Percentiles rank a stretch among this genome's conserved stretches.
Evolutionary conservation across 2,797 vertebrate genomes (phyloP).

Genomic region (Poecilia gillii): DNA sequence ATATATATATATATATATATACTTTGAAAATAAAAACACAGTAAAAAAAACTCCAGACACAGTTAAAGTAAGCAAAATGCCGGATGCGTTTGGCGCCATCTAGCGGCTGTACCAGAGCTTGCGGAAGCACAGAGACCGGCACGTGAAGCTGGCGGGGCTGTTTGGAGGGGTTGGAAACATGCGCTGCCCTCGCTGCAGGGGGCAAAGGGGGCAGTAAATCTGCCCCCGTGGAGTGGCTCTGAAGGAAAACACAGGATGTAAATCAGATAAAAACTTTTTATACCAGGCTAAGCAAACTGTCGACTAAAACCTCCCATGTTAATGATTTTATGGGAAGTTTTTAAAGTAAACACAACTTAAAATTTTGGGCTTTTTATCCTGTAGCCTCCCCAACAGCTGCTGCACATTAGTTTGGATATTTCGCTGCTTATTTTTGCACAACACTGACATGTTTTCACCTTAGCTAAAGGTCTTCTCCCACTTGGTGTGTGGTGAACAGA

Average conservation of each 20-base stretch:
- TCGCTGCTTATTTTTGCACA: neutral
- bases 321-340: neutral
- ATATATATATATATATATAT: too few relatives aligned
- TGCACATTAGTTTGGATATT: constrained; percentile 4
- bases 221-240: constrained; percentile 75
- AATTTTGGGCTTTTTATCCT: neutral
- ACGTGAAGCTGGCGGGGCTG: constrained; percentile 72
- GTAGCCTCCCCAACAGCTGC: neutral
- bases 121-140: constrained; percentile 73
- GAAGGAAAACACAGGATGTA: constrained; percentile 55
- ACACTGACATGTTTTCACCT: constrained; percentile 51
- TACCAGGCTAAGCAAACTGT: neutral
- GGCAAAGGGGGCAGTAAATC: constrained; percentile 84
- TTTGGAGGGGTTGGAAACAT: constrained; percentile 61
- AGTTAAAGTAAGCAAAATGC: constrained; percentile 16
- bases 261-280: constrained; percentile 19
- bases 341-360: neutral
- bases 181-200: constrained; percentile 70
- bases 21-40: neutral
- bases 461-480: constrained; percentile 69
- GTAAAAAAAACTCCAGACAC: constrained; percentile 8
- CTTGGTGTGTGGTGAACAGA: constrained; percentile 66
- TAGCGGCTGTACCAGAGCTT: constrained; percentile 66
- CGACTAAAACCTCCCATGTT: neutral
- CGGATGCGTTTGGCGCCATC: constrained; percentile 25